A percentile compares a stretch with the other conserved stretches of the same genome.
These are phyloP conservation scores for Sinocyclocheilus grahami DNA, from an alignment of 2,113 vertebrate species.

Conservation along the genomic window DNA sequence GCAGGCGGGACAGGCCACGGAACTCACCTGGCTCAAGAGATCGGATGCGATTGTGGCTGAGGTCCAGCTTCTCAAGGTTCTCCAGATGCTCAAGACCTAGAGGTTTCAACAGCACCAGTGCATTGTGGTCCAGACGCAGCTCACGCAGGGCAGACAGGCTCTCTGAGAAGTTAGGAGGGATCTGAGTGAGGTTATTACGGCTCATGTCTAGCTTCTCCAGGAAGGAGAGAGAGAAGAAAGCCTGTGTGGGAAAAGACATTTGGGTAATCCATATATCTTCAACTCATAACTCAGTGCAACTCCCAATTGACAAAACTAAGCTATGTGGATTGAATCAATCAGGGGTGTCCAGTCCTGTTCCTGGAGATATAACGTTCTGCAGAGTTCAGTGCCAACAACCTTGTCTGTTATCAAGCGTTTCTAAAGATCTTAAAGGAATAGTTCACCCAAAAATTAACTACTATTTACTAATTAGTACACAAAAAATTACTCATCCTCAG, in stretches of 20 bases:
- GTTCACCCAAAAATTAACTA: no score
- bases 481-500: no score
- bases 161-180: slow-evolving; percentile 70
- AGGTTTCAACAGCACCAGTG: slow-evolving; percentile 55
- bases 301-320: not conserved
- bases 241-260: slow-evolving; percentile 46
- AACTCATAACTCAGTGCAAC: not conserved
- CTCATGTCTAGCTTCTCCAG: slow-evolving; percentile 78
- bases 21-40: slow-evolving; percentile 65
- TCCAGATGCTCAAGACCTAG: slow-evolving; percentile 65
- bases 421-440: no score
- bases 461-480: no score
- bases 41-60: slow-evolving; percentile 64
- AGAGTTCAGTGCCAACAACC: no score
- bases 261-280: not conserved
- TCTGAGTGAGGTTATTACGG: slow-evolving; percentile 63
- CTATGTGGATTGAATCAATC: not conserved
- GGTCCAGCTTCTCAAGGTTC: slow-evolving; percentile 68
- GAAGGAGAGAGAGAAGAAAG: slow-evolving; percentile 72
- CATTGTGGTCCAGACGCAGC: slow-evolving; percentile 72
- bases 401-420: no score
- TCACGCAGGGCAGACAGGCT: slow-evolving; percentile 69
- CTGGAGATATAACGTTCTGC: no score
- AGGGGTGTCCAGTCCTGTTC: no score
- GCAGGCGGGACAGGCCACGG: slow-evolving; percentile 73